phyloP scores from a whole-genome alignment of 2,113 vertebrate genomes.

The Hepsetus odoe region DNA sequence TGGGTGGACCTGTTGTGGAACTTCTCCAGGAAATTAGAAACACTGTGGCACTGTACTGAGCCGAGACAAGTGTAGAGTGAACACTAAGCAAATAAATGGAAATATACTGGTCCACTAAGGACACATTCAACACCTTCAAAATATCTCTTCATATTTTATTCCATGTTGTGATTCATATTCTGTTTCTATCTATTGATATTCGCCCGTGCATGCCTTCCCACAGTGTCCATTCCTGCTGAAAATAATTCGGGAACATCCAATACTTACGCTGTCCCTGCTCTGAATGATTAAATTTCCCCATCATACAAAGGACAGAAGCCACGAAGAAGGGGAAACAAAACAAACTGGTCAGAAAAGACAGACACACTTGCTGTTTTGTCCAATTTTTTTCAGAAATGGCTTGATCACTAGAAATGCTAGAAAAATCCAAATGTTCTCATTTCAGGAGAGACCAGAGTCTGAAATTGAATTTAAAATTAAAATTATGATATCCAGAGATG shows the following conservation, averaged over 20 bases:
- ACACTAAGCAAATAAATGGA: constrained; percentile 53
- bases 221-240: neutral
- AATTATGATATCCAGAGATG: too few species aligned
- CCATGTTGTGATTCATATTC: neutral
- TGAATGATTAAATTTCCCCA: constrained; percentile 51
- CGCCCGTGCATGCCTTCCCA: constrained; percentile 26
- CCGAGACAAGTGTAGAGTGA: constrained; percentile 44
- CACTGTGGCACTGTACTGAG: neutral
- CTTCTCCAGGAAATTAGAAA: too few species aligned
- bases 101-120: constrained; percentile 3
- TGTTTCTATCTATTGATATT: neutral
- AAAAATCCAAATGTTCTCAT: too few species aligned
- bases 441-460: too few species aligned
- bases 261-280: constrained; percentile 65
- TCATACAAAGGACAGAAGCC: constrained; percentile 45
- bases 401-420: too few species aligned
- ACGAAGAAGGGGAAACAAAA: constrained; percentile 56
- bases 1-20: too few species aligned
- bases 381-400: too few species aligned
- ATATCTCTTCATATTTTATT: constrained; percentile 18
- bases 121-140: constrained; percentile 35
- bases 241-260: neutral
- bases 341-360: constrained; percentile 46
- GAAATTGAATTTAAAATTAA: too few species aligned
- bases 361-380: too few species aligned